A percentile compares a stretch with the other conserved stretches of the same genome.
Conservation (phyloP, 2,888 invertebrate genomes). For the Drosophila meridionalis region DNA sequence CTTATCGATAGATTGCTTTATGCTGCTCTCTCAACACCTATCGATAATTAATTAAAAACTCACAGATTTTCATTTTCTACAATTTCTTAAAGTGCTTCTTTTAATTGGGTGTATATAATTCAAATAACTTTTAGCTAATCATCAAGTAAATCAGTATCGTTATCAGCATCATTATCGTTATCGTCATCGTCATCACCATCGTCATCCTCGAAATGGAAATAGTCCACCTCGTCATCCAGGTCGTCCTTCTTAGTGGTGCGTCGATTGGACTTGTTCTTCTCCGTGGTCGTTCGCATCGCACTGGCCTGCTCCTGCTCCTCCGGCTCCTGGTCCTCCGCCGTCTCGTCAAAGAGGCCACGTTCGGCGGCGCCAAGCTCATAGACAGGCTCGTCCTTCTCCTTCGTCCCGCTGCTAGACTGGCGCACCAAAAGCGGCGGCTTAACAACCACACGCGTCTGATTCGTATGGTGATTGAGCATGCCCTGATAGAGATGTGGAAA, state of each 20-base stretch:
- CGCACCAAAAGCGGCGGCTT: constrained; percentile 71
- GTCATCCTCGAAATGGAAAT: constrained; percentile 69
- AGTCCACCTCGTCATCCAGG: constrained; percentile 55
- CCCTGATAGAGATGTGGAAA: constrained; percentile 76
- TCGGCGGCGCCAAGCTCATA: constrained; percentile 79
- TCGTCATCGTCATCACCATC: constrained; percentile 28
- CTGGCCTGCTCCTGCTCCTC: neutral
- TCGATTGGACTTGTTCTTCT: constrained; percentile 11
- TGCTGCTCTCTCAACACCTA: neutral
- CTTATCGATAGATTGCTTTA: neutral
- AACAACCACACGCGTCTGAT: constrained; percentile 63
- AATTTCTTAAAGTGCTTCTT: constrained; percentile 21
- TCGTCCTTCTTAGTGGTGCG: constrained; percentile 20
- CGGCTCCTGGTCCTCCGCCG: neutral
- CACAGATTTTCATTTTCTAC: constrained; percentile 9
- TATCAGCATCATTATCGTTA: constrained; percentile 27
- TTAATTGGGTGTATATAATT: constrained; percentile 24
- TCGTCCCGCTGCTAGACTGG: constrained; percentile 1
- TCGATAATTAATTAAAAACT: neutral
- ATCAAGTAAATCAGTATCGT: constrained; percentile 44
- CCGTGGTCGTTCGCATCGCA: constrained; percentile 21
- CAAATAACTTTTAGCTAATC: constrained; percentile 44
- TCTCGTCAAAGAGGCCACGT: constrained; percentile 50
- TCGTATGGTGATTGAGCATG: constrained; percentile 66
- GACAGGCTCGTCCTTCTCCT: constrained; percentile 42